These are phyloP conservation scores for Unio pictorum DNA, from an alignment of 2,888 invertebrate genomes.

Conservation along the genomic window DNA sequence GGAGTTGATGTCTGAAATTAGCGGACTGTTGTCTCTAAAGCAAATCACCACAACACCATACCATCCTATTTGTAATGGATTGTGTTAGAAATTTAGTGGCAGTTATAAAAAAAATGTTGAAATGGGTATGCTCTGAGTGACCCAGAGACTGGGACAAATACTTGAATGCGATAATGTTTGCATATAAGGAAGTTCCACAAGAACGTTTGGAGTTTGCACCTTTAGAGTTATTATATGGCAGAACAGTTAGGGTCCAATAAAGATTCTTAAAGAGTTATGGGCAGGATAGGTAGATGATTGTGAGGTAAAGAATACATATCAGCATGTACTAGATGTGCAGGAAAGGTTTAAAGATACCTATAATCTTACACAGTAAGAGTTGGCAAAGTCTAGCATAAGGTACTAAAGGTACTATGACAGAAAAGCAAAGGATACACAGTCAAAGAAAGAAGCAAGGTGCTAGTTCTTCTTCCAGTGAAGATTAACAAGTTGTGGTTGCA, in stretches of 20 bases:
- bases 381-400: constrained; percentile 9
- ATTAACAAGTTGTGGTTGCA: constrained; percentile 36
- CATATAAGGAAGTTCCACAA: no score
- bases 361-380: constrained; percentile 19
- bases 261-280: constrained; percentile 14
- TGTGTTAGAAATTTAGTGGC: constrained; percentile 26
- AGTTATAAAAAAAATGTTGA: constrained; percentile 19
- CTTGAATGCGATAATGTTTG: no score
- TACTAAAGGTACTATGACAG: constrained; percentile 26
- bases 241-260: constrained; percentile 6
- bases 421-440: constrained; percentile 16
- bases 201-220: no score
- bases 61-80: constrained; percentile 17
- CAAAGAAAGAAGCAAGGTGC: constrained; percentile 24
- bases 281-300: constrained; percentile 8
- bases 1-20: constrained; percentile 13
- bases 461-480: constrained; percentile 38
- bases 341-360: constrained; percentile 25
- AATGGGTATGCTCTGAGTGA: constrained; percentile 10
- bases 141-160: background rate
- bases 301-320: constrained; percentile 23
- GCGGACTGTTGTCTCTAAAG: no score
- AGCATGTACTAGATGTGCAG: constrained; percentile 34
- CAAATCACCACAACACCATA: no score
- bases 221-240: no score